Percentiles rank a stretch among this genome's conserved stretches.
Conservation (phyloP, 2,113 vertebrate species). For the Xiphophorus hellerii region DNA sequence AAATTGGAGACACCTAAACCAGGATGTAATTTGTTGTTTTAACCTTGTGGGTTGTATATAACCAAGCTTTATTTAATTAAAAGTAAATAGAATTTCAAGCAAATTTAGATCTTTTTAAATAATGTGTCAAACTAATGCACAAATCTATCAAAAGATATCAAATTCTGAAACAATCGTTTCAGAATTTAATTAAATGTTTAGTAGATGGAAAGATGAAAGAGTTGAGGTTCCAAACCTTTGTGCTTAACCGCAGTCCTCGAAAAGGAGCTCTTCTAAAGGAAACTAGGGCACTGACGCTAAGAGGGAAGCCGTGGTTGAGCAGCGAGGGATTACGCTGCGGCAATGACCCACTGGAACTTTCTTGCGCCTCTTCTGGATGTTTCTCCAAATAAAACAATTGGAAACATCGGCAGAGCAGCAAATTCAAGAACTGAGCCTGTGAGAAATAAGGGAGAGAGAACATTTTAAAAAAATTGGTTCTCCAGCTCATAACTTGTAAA, state of each 20-base stretch:
- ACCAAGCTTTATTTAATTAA: too few species aligned
- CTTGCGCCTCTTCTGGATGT: slow-evolving; percentile 85
- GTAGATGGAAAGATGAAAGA: not conserved
- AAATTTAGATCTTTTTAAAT: too few species aligned
- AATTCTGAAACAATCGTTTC: not conserved
- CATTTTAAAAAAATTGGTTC: not conserved
- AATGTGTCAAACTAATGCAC: too few species aligned
- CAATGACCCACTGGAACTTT: slow-evolving; percentile 23
- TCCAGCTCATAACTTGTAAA: not conserved
- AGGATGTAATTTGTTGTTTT: not conserved
- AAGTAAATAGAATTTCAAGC: too few species aligned
- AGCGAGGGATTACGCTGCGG: slow-evolving; percentile 75
- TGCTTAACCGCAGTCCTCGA: slow-evolving; percentile 58
- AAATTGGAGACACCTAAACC: not conserved
- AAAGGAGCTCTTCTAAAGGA: slow-evolving; percentile 89
- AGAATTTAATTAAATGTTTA: not conserved
- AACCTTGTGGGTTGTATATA: not conserved
- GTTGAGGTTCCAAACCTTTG: slow-evolving; percentile 70
- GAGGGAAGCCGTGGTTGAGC: slow-evolving; percentile 87
- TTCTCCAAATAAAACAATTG: slow-evolving; percentile 88
- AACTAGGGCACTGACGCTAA: slow-evolving; percentile 90
- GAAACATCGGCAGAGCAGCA: slow-evolving; percentile 94
- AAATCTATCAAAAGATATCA: too few species aligned
- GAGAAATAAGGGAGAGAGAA: not conserved
- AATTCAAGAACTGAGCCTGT: slow-evolving; percentile 90